Evolutionary conservation across 1,140 invertebrate genomes (phyloP).

Genomic region (Meloidogyne chitwoodi): DNA sequence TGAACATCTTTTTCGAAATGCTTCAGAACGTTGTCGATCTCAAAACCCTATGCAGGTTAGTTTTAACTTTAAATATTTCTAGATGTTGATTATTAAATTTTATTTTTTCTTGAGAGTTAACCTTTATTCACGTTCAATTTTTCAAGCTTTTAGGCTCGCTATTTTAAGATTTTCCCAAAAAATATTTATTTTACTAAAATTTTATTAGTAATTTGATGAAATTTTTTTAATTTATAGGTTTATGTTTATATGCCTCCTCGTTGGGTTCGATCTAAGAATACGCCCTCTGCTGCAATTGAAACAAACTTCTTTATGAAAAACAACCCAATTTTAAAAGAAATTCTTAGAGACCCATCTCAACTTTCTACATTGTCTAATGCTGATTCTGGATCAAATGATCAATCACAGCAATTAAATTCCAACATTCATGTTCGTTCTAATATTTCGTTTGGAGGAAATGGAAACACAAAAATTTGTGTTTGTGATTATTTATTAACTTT

Average conservation of each 20-base stretch:
- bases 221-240: constrained; percentile 13
- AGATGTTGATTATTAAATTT: too few species aligned
- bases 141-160: too few species aligned
- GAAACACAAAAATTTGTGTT: constrained; percentile 5
- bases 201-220: too few species aligned
- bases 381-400: background rate
- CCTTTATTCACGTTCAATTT: too few species aligned
- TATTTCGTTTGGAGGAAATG: constrained; percentile 5
- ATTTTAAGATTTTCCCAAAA: too few species aligned
- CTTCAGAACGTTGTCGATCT: constrained; percentile 30
- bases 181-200: too few species aligned
- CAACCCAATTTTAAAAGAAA: constrained; percentile 32
- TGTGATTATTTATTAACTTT: background rate
- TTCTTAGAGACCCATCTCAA: background rate
- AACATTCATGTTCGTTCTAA: background rate
- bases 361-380: constrained; percentile 20
- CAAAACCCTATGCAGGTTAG: constrained; percentile 39
- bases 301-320: constrained; percentile 48
- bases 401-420: background rate
- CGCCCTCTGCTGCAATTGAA: constrained; percentile 44
- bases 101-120: too few species aligned
- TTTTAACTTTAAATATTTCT: background rate
- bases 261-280: constrained; percentile 24
- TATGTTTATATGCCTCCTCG: constrained; percentile 28
- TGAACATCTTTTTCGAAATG: constrained; percentile 34